Percentiles rank a stretch among this genome's conserved stretches.
Conservation (phyloP, 2,888 invertebrate species). For the Brassicogethes aeneus region DNA sequence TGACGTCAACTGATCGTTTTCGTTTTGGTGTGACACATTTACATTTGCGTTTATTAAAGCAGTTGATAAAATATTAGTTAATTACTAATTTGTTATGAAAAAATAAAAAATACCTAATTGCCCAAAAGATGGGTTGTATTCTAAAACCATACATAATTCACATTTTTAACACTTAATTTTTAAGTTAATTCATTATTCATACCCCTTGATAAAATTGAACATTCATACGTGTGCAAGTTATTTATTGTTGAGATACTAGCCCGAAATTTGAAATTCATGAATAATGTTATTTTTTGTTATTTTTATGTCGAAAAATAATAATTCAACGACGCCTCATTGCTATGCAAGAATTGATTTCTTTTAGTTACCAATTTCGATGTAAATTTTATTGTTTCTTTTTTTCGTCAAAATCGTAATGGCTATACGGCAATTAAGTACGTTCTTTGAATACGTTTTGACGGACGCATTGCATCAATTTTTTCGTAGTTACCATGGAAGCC, state of each 20-base stretch:
- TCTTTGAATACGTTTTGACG: not conserved
- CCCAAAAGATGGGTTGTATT: too few species aligned
- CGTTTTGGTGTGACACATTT: too few species aligned
- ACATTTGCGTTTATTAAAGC: too few species aligned
- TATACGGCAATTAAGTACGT: not conserved
- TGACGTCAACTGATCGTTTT: too few species aligned
- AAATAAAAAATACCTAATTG: too few species aligned
- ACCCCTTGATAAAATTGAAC: not conserved
- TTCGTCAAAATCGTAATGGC: not conserved
- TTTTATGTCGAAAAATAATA: not conserved
- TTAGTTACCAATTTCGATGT: constrained; percentile 1
- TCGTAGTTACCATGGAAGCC: too few species aligned
- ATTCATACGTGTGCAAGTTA: not conserved
- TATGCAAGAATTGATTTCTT: not conserved
- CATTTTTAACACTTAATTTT: not conserved
- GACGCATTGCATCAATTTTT: not conserved
- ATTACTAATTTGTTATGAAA: too few species aligned
- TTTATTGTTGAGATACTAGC: not conserved
- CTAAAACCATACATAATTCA: not conserved
- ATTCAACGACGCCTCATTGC: not conserved
- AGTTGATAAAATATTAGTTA: too few species aligned
- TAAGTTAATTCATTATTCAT: not conserved
- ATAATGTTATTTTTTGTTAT: not conserved
- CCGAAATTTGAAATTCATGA: not conserved
- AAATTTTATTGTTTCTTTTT: constrained; percentile 1